A percentile compares a stretch with the other conserved stretches of the same genome.
Evolutionary conservation across 2,888 invertebrate genomes (phyloP).

Genomic region (Hetaerina titia): DNA sequence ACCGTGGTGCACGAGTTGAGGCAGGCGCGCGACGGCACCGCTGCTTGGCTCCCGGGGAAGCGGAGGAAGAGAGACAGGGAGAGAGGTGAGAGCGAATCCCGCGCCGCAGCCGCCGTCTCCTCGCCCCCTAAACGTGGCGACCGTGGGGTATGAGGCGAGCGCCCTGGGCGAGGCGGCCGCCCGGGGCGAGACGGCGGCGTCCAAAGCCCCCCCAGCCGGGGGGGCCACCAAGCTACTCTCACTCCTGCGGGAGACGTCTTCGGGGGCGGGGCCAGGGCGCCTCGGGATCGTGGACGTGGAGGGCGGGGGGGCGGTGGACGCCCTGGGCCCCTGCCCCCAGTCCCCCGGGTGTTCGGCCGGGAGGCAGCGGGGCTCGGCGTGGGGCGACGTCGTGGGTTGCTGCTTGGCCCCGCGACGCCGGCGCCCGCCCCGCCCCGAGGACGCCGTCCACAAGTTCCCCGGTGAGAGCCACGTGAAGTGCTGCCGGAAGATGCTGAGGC

Average conservation of each 20-base stretch:
- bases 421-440: slow-evolving; percentile 73
- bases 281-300: background rate
- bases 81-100: background rate
- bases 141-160: background rate
- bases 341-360: background rate
- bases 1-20: background rate
- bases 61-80: background rate
- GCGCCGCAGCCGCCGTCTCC: background rate
- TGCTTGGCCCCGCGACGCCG: slow-evolving; percentile 76
- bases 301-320: background rate
- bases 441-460: slow-evolving; percentile 82
- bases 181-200: background rate
- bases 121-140: background rate
- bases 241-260: background rate
- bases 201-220: background rate
- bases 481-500: slow-evolving; percentile 88
- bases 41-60: background rate
- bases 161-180: background rate
- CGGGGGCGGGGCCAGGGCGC: background rate
- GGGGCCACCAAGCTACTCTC: background rate
- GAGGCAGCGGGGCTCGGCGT: slow-evolving; percentile 2
- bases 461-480: slow-evolving; percentile 90
- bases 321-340: background rate
- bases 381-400: slow-evolving; percentile 71
- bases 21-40: background rate